Percentiles rank a stretch among this genome's conserved stretches.
These are phyloP conservation scores for Habroteleia sp. DNA, from an alignment of 2,888 invertebrate genomes.

Conservation along the genomic window DNA sequence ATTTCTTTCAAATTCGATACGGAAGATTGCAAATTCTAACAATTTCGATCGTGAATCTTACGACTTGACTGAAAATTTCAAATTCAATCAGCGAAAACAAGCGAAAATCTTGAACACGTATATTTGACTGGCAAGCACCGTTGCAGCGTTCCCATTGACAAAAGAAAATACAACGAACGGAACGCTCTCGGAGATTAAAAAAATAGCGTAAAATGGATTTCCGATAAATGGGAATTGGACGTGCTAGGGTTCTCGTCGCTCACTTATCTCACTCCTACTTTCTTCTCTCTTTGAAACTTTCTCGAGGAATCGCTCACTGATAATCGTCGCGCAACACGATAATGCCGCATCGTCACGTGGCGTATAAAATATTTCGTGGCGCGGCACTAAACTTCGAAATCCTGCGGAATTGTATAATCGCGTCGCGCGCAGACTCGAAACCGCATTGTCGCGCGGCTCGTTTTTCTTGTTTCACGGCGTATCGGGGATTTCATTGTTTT, in stretches of 20 bases:
- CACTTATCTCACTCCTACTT: not conserved
- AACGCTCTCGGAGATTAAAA: slow-evolving; percentile 32
- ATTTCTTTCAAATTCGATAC: no score
- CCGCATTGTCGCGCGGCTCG: slow-evolving; percentile 56
- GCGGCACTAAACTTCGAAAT: slow-evolving; percentile 11
- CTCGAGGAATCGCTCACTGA: slow-evolving; percentile 13
- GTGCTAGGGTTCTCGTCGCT: slow-evolving; percentile 6
- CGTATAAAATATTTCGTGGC: slow-evolving; percentile 42
- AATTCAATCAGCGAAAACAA: slow-evolving; percentile 43
- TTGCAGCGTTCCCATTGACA: slow-evolving; percentile 29
- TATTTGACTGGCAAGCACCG: slow-evolving; percentile 29
- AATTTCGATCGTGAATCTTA: not conserved
- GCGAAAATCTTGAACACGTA: slow-evolving; percentile 25
- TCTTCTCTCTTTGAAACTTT: slow-evolving; percentile 6
- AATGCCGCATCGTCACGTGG: slow-evolving; percentile 55
- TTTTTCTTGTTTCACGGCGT: slow-evolving; percentile 51
- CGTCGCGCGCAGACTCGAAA: slow-evolving; percentile 45
- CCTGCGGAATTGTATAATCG: slow-evolving; percentile 18
- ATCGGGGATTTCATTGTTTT: slow-evolving; percentile 67
- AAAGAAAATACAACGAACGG: slow-evolving; percentile 35
- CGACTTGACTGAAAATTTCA: slow-evolving; percentile 10
- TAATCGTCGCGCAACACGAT: slow-evolving; percentile 38
- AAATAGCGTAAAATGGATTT: slow-evolving; percentile 50
- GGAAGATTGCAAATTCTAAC: not conserved
- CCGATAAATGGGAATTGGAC: slow-evolving; percentile 33